Conservation (phyloP, 53 echinoderm and acorn worm genomes). For the Luidia sarsii region DNA sequence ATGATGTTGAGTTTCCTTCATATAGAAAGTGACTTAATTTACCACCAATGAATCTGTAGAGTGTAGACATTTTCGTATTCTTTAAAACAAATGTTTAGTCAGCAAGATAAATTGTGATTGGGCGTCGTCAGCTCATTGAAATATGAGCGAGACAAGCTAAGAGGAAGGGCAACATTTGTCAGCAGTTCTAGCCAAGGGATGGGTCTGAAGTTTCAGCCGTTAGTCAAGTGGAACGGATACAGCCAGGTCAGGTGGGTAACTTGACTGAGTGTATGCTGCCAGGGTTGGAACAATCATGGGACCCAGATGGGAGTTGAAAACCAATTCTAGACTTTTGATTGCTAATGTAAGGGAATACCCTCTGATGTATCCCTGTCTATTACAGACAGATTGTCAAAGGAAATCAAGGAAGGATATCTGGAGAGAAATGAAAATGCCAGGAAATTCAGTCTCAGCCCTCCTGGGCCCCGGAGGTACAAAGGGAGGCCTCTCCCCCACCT, state of each 20-base stretch:
- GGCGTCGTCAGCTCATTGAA: slow-evolving; percentile 32
- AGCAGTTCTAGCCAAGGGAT: slow-evolving; percentile 7
- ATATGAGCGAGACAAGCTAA: slow-evolving; percentile 11
- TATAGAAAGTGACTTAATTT: too few species aligned
- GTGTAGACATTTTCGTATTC: too few species aligned
- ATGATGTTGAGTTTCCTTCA: too few species aligned
- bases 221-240: too few species aligned
- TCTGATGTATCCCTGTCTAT: slow-evolving; percentile 2
- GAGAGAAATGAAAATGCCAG: slow-evolving; percentile 4
- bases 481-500: background rate
- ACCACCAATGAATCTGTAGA: too few species aligned
- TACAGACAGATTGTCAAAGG: slow-evolving; percentile 9
- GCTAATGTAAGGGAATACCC: slow-evolving; percentile 2
- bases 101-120: background rate
- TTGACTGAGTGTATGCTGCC: too few species aligned
- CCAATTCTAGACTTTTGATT: background rate
- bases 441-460: slow-evolving; percentile 22
- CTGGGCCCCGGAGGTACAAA: background rate
- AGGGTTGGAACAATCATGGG: too few species aligned
- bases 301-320: slow-evolving; percentile 9
- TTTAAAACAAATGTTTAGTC: slow-evolving; percentile 17
- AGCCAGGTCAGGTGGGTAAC: too few species aligned
- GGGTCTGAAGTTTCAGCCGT: slow-evolving; percentile 3
- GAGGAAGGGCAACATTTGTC: slow-evolving; percentile 5
- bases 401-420: background rate